These are phyloP conservation scores for Albula glossodonta DNA, from an alignment of 2,113 vertebrate species.

Conservation along the genomic window DNA sequence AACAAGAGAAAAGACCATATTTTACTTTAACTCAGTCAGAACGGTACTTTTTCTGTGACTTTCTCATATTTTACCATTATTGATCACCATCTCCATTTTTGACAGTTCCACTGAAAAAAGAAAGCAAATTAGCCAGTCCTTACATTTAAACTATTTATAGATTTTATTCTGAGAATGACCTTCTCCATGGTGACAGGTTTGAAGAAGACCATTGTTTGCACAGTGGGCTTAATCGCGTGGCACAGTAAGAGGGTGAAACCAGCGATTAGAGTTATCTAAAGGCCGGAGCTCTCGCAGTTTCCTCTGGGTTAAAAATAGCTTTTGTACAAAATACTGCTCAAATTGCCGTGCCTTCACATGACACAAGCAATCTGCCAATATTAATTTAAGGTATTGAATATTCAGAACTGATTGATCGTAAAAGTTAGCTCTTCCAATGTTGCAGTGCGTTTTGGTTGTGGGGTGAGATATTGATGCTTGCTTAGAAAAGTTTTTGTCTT, in stretches of 20 bases:
- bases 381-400: neutral
- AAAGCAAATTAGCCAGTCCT: constrained; percentile 4
- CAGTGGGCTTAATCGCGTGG: constrained; percentile 27
- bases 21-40: neutral
- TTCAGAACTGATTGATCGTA: neutral
- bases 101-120: neutral
- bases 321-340: neutral
- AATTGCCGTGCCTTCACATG: neutral
- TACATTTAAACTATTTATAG: constrained; percentile 28
- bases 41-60: too few relatives aligned
- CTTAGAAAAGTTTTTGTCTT: too few relatives aligned
- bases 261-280: constrained; percentile 35
- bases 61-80: neutral
- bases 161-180: constrained; percentile 5
- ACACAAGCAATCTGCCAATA: neutral
- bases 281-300: constrained; percentile 29
- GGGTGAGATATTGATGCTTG: too few relatives aligned
- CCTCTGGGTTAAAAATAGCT: constrained; percentile 32
- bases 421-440: neutral
- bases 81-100: neutral
- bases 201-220: constrained; percentile 37
- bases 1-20: neutral
- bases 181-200: constrained; percentile 31
- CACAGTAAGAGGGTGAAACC: constrained; percentile 29
- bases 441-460: too few relatives aligned